phyloP scores from a whole-genome alignment of 2,888 invertebrate species.

The Pyrrhosoma nymphula region DNA sequence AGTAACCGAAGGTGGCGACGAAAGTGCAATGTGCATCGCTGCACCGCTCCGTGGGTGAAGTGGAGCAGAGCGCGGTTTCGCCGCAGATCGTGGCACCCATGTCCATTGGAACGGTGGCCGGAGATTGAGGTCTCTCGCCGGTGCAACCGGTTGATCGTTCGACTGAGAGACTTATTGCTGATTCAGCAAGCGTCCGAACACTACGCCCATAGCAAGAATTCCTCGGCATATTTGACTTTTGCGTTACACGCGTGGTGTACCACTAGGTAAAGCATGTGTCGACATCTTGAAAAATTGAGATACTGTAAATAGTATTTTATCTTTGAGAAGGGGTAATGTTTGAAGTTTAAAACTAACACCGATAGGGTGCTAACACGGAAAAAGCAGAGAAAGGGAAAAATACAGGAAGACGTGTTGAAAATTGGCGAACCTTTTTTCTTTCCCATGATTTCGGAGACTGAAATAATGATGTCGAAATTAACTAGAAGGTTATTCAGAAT shows the following conservation, averaged over 20 bases:
- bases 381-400: no score
- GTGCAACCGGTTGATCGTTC: background rate
- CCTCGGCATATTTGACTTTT: background rate
- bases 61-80: background rate
- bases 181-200: background rate
- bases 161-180: background rate
- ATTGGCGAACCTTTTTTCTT: no score
- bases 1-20: background rate
- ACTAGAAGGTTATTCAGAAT: no score
- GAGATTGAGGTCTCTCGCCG: conserved; percentile 1
- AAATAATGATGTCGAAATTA: no score
- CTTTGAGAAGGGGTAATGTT: no score
- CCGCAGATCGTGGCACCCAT: background rate
- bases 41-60: background rate
- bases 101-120: background rate
- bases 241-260: background rate
- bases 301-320: no score
- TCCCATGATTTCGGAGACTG: no score
- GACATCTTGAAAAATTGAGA: background rate
- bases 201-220: background rate
- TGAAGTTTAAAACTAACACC: no score
- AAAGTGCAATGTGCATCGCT: background rate
- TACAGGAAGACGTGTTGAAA: no score
- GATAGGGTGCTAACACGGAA: no score
- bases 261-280: background rate